phyloP scores from a whole-genome alignment of 2,888 invertebrate genomes.

The Pterobdella sp. region DNA sequence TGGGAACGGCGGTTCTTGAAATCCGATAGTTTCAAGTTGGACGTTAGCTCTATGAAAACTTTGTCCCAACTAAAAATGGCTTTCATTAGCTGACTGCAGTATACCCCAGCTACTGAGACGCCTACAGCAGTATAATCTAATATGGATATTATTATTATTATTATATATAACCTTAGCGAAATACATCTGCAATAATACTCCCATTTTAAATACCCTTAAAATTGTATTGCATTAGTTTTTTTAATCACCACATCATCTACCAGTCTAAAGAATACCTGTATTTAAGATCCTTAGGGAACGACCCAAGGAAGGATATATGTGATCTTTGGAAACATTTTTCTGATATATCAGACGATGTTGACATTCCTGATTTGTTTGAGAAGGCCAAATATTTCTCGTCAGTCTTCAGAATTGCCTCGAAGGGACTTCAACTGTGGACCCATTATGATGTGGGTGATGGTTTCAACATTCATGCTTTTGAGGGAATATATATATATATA shows the following conservation, averaged over 20 bases:
- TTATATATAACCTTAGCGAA: not conserved
- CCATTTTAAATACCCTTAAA: not conserved
- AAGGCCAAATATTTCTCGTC: constrained; percentile 54
- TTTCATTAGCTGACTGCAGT: too few species aligned
- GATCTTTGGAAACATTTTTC: constrained; percentile 54
- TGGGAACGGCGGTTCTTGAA: too few species aligned
- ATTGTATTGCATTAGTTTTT: not conserved
- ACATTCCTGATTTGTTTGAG: constrained; percentile 52
- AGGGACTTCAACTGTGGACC: constrained; percentile 55
- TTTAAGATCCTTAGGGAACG: constrained; percentile 53
- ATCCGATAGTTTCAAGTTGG: too few species aligned
- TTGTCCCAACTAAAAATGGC: too few species aligned
- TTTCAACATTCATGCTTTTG: constrained; percentile 2
- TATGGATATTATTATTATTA: too few species aligned
- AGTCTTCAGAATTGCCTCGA: constrained; percentile 55
- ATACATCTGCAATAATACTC: not conserved
- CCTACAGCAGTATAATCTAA: too few species aligned
- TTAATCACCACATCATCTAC: constrained; percentile 41
- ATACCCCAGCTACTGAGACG: too few species aligned
- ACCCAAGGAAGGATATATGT: constrained; percentile 54
- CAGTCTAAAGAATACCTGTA: constrained; percentile 50
- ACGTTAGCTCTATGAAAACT: too few species aligned
- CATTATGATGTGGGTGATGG: constrained; percentile 55
- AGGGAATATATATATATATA: not conserved
- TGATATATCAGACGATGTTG: constrained; percentile 51